Evolutionary conservation across 2,797 vertebrate genomes (phyloP).

Genomic region (Anas bernieri): DNA sequence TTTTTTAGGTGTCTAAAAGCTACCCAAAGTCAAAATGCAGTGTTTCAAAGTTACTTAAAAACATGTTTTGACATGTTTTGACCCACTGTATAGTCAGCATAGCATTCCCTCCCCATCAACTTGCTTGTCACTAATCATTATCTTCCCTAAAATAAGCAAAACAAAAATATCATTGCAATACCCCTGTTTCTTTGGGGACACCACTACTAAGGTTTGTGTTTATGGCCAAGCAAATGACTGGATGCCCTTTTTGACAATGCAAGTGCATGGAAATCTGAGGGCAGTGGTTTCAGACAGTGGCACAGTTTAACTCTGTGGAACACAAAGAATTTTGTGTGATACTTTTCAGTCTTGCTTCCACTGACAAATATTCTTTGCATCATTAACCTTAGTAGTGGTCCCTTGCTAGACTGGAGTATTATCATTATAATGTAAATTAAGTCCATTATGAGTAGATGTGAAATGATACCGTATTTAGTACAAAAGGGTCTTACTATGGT

Average conservation of each 20-base stretch:
- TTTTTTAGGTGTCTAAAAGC: neutral
- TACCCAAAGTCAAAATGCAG: neutral
- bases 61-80: neutral
- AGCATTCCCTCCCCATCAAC: neutral
- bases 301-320: neutral
- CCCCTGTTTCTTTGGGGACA: neutral
- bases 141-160: neutral
- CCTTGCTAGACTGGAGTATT: neutral
- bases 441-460: neutral
- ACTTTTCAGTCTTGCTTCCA: neutral
- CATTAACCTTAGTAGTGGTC: neutral
- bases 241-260: neutral
- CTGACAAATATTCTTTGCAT: neutral
- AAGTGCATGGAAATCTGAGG: neutral
- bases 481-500: neutral
- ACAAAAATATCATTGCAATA: neutral
- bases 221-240: neutral
- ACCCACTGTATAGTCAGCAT: neutral
- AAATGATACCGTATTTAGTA: neutral
- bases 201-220: neutral
- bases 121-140: conserved; percentile 16
- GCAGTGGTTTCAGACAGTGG: neutral
- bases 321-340: neutral
- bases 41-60: neutral
- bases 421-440: neutral